These are phyloP conservation scores for Callinectes sapidus DNA, from an alignment of 2,888 invertebrate genomes.

Conservation along the genomic window DNA sequence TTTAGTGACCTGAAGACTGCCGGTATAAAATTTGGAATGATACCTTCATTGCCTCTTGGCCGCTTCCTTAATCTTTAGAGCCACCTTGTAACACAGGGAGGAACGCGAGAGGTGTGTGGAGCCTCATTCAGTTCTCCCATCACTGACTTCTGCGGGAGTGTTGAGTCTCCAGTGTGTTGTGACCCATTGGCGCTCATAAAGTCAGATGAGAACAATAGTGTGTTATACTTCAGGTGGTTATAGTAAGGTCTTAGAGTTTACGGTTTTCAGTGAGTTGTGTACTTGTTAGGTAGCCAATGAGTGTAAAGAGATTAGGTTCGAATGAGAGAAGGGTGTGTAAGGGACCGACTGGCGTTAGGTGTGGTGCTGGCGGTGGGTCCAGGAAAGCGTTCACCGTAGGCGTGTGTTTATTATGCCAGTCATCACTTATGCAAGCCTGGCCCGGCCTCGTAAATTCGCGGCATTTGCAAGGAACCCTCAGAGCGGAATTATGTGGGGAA, in stretches of 20 bases:
- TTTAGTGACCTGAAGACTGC: constrained; percentile 11
- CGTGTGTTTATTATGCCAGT: constrained; percentile 32
- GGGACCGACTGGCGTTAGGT: neutral
- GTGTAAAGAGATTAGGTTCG: neutral
- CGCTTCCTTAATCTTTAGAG: neutral
- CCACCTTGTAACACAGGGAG: neutral
- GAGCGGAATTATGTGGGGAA: constrained; percentile 37
- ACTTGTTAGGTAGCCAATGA: neutral
- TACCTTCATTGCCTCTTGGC: neutral
- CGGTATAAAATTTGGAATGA: neutral
- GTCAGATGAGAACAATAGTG: neutral
- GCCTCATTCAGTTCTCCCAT: neutral
- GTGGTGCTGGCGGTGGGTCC: neutral
- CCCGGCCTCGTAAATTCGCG: constrained; percentile 32
- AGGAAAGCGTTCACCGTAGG: constrained; percentile 5
- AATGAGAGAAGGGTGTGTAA: neutral
- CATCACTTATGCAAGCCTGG: constrained; percentile 36
- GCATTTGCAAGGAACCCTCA: constrained; percentile 33
- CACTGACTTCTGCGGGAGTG: neutral
- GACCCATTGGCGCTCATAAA: neutral
- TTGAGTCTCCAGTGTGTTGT: neutral
- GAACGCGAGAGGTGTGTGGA: neutral
- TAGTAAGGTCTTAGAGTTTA: neutral
- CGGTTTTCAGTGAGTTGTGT: neutral
- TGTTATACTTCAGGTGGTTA: neutral